Conservation (phyloP, 2,113 vertebrate species). For the Proteles cristata region DNA sequence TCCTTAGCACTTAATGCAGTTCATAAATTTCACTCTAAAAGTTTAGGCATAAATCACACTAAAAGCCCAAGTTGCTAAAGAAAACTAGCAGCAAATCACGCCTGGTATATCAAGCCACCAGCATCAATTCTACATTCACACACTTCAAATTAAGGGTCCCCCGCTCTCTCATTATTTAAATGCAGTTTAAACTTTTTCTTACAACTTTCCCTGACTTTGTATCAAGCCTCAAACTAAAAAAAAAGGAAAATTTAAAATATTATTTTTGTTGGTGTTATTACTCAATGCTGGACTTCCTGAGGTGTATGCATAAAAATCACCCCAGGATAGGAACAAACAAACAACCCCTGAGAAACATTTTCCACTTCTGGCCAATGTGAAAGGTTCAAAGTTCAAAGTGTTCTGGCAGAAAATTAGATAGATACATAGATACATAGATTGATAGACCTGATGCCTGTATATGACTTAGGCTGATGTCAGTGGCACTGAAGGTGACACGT, state of each 20-base stretch:
- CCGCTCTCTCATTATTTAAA: neutral
- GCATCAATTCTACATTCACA: neutral
- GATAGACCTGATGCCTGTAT: neutral
- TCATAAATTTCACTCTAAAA: slow-evolving; percentile 79
- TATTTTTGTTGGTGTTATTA: neutral
- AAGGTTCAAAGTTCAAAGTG: slow-evolving; percentile 29
- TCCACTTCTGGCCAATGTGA: neutral
- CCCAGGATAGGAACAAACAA: neutral
- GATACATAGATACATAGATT: neutral
- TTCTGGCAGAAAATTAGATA: neutral
- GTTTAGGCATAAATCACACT: slow-evolving; percentile 72
- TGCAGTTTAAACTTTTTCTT: slow-evolving; percentile 53
- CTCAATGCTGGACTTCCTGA: neutral
- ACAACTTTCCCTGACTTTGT: slow-evolving; percentile 5
- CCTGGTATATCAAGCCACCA: slow-evolving; percentile 1
- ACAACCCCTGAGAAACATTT: neutral
- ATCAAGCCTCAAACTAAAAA: slow-evolving; percentile 4
- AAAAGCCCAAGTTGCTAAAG: slow-evolving; percentile 72
- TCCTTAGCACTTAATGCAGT: slow-evolving; percentile 79
- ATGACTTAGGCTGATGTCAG: neutral
- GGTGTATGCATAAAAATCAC: neutral
- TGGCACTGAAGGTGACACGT: neutral
- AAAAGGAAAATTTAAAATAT: neutral
- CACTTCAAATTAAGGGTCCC: neutral
- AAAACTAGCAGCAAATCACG: slow-evolving; percentile 59